phyloP scores from a whole-genome alignment of 2,888 invertebrate species.

The Germaria angustata region DNA sequence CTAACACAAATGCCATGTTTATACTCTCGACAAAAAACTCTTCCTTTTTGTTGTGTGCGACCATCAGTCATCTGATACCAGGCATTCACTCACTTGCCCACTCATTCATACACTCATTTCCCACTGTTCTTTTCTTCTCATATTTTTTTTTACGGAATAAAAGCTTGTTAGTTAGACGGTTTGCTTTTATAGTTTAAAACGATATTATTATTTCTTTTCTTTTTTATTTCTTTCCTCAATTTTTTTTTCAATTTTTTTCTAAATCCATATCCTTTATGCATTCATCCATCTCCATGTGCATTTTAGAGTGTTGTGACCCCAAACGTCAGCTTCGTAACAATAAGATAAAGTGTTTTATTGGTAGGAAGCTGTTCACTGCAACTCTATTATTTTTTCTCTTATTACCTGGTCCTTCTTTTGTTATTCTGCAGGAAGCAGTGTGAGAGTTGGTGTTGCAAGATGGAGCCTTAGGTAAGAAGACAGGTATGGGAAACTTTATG shows the following conservation, averaged over 20 bases:
- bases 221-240: conserved; percentile 8
- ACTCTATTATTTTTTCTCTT: neutral
- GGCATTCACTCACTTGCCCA: conserved; percentile 15
- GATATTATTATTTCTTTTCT: neutral
- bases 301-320: conserved; percentile 65
- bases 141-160: neutral
- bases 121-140: neutral
- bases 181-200: conserved; percentile 22
- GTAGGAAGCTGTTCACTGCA: conserved; percentile 25
- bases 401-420: neutral
- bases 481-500: neutral
- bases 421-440: neutral
- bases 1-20: conserved; percentile 26
- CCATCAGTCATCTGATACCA: conserved; percentile 34
- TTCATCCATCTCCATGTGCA: conserved; percentile 31
- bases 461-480: neutral
- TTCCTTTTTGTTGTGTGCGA: neutral
- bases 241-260: conserved; percentile 9
- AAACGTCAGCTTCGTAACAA: conserved; percentile 59
- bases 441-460: neutral
- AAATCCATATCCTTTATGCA: conserved; percentile 1
- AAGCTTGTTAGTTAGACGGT: conserved; percentile 16
- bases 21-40: neutral
- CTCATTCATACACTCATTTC: neutral
- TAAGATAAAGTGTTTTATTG: conserved; percentile 57